These are phyloP conservation scores for Gastrophryne carolinensis DNA, from an alignment of 2,797 vertebrate genomes.

Conservation along the genomic window DNA sequence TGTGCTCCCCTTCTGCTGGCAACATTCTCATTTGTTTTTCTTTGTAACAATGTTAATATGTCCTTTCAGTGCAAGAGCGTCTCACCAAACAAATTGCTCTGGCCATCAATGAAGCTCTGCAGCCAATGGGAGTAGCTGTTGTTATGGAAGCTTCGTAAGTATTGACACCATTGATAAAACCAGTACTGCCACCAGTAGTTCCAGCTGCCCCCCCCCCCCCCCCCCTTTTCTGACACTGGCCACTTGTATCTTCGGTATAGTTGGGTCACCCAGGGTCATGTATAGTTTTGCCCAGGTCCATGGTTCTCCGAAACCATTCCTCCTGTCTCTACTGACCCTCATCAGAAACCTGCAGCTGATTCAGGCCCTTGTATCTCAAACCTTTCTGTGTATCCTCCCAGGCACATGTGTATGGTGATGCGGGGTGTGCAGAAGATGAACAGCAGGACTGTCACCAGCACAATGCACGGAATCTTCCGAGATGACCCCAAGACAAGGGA, in stretches of 20 bases:
- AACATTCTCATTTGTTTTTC: too few species aligned
- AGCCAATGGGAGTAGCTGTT: conserved; percentile 75
- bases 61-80: conserved; percentile 76
- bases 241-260: too few species aligned
- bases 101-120: conserved; percentile 75
- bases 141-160: conserved; percentile 78
- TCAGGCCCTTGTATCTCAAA: too few species aligned
- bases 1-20: too few species aligned
- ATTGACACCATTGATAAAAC: neutral
- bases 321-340: too few species aligned
- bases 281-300: too few species aligned
- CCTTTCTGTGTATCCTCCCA: conserved; percentile 46
- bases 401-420: conserved; percentile 81
- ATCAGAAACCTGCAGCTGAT: too few species aligned
- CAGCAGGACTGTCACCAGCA: conserved; percentile 74
- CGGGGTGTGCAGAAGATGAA: conserved; percentile 83
- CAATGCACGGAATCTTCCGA: conserved; percentile 75
- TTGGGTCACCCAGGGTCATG: too few species aligned
- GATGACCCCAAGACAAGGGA: conserved; percentile 78
- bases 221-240: neutral
- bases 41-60: too few species aligned
- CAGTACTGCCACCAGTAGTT: too few species aligned
- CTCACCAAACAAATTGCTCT: conserved; percentile 79
- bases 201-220: neutral
- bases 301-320: too few species aligned